Percentiles rank a stretch among this genome's conserved stretches.
These are phyloP conservation scores for Furnarius figulus DNA, from an alignment of 2,113 vertebrate genomes.

Conservation along the genomic window DNA sequence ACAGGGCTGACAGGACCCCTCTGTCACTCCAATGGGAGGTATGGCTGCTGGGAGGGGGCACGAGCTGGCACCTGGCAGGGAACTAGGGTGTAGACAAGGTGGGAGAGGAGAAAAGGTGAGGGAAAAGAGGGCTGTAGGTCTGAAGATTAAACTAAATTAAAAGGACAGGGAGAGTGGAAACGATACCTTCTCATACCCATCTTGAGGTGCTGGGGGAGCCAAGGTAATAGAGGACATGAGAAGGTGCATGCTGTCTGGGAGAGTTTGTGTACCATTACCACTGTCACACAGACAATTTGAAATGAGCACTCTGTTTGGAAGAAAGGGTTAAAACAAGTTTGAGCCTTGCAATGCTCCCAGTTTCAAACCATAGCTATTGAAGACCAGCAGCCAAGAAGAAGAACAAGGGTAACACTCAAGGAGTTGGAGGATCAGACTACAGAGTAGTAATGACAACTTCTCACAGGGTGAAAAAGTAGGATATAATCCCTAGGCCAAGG, in stretches of 20 bases:
- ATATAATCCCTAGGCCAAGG: not conserved
- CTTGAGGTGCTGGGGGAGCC: not conserved
- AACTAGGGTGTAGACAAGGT: not conserved
- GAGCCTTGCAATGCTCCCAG: not conserved
- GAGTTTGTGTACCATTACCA: not conserved
- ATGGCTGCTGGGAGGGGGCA: not conserved
- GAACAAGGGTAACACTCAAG: not conserved
- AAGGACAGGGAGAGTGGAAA: not conserved
- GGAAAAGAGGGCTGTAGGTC: not conserved
- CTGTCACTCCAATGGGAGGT: fast-evolving
- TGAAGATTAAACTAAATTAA: not conserved
- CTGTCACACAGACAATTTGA: not conserved
- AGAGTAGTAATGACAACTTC: not conserved
- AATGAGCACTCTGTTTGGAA: not conserved
- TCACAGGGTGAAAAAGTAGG: not conserved
- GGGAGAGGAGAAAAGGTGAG: not conserved
- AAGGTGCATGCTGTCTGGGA: fast-evolving
- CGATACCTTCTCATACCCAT: not conserved
- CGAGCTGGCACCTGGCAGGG: fast-evolving
- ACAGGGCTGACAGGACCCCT: fast-evolving
- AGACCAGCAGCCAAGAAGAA: not conserved
- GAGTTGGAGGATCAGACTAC: not conserved
- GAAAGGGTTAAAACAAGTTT: not conserved
- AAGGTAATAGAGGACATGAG: not conserved
- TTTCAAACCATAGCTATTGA: not conserved